These are phyloP conservation scores for Pandemis cinnamomeana DNA, from an alignment of 2,888 invertebrate genomes.

Conservation along the genomic window DNA sequence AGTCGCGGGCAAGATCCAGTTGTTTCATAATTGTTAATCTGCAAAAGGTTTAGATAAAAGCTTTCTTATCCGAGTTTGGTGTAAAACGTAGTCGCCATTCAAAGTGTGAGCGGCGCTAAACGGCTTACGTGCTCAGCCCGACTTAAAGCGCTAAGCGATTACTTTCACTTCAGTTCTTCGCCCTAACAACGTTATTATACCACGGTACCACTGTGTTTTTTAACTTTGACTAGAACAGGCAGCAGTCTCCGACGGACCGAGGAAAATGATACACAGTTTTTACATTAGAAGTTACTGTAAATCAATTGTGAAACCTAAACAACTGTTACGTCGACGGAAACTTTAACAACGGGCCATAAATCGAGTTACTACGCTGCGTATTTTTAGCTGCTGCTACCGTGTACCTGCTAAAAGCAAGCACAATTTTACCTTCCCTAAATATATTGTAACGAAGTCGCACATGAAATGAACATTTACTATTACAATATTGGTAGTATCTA, in stretches of 20 bases:
- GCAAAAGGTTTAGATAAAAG: neutral
- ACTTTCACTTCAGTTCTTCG: neutral
- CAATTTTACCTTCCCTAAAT: neutral
- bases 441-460: neutral
- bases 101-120: constrained; percentile 1
- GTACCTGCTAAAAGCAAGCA: neutral
- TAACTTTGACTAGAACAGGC: neutral
- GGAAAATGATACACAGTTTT: neutral
- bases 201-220: neutral
- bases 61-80: neutral
- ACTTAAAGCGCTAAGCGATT: constrained; percentile 5
- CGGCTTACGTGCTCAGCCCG: constrained; percentile 15
- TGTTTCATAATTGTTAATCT: neutral
- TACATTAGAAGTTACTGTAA: neutral
- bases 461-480: no score
- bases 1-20: neutral
- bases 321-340: neutral
- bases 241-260: neutral
- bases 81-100: constrained; percentile 1
- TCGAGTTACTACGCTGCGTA: neutral
- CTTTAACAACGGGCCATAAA: constrained; percentile 1
- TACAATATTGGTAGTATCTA: no score
- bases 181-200: neutral
- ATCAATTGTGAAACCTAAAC: constrained; percentile 5
- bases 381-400: constrained; percentile 1